Conservation (phyloP, 2,888 invertebrate genomes). For the Myopa tessellatipennis region DNA sequence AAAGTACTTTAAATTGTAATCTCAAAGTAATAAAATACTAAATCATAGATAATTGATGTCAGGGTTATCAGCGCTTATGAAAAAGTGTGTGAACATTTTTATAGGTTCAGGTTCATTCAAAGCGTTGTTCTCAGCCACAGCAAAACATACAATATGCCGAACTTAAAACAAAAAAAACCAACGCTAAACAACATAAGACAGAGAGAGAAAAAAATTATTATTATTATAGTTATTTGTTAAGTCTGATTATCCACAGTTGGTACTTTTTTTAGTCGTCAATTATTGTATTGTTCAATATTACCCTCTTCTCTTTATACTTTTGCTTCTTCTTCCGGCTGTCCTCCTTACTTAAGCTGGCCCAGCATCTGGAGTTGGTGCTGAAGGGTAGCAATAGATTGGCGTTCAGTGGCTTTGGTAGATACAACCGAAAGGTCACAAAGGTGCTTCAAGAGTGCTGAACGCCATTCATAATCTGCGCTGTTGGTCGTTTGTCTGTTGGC, state of each 20-base stretch:
- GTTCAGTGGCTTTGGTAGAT: not conserved
- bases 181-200: not conserved
- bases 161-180: not conserved
- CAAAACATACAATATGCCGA: no score
- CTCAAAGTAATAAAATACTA: not conserved
- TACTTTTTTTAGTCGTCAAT: no score
- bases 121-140: not conserved
- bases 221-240: not conserved
- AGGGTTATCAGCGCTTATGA: slow-evolving; percentile 54
- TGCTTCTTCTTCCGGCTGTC: no score
- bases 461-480: slow-evolving; percentile 14
- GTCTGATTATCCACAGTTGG: no score
- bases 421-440: slow-evolving; percentile 29
- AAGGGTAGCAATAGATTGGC: no score
- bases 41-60: slow-evolving; percentile 55
- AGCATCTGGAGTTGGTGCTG: no score
- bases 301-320: no score
- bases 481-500: not conserved
- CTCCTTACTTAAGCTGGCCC: no score
- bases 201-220: not conserved
- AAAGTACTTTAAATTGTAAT: no score
- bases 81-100: slow-evolving; percentile 37
- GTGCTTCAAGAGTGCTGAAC: slow-evolving; percentile 22
- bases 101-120: slow-evolving; percentile 21
- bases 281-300: no score